Evolutionary conservation across 2,888 invertebrate species (phyloP).

Genomic region (Hypomecis punctinalis): DNA sequence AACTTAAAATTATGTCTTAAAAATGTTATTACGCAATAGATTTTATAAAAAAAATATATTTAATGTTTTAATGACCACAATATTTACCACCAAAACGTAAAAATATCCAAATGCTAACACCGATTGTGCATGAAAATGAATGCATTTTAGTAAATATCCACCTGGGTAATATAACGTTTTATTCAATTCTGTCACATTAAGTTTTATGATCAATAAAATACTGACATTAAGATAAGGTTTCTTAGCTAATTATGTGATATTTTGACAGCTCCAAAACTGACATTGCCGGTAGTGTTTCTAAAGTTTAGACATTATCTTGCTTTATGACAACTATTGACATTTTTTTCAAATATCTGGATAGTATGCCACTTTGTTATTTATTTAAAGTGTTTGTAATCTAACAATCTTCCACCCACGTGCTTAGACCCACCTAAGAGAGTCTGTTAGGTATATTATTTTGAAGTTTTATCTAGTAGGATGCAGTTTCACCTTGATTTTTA

Average conservation of each 20-base stretch:
- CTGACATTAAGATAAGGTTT: slow-evolving; percentile 25
- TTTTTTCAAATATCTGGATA: too few relatives aligned
- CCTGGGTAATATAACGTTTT: slow-evolving; percentile 21
- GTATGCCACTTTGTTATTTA: too few relatives aligned
- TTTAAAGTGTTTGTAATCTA: too few relatives aligned
- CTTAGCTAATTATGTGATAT: slow-evolving; percentile 24
- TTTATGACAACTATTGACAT: background rate
- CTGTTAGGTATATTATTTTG: too few relatives aligned
- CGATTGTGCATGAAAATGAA: slow-evolving; percentile 14
- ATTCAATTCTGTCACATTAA: slow-evolving; percentile 23
- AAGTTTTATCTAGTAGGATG: too few relatives aligned
- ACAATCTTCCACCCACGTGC: too few relatives aligned
- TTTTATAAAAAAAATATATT: too few relatives aligned
- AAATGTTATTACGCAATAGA: background rate
- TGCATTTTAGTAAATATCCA: slow-evolving; percentile 7
- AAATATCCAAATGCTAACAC: background rate
- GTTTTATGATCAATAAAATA: slow-evolving; percentile 29
- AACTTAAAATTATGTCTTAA: too few relatives aligned
- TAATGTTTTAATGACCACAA: too few relatives aligned
- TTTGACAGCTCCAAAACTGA: slow-evolving; percentile 22
- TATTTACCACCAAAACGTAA: too few relatives aligned
- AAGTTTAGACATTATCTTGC: background rate
- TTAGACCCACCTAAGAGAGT: too few relatives aligned
- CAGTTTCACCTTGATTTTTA: too few relatives aligned
- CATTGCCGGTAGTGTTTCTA: background rate